These are phyloP conservation scores for Dendropsophus ebraccatus DNA, from an alignment of 2,113 vertebrate genomes.

Conservation along the genomic window DNA sequence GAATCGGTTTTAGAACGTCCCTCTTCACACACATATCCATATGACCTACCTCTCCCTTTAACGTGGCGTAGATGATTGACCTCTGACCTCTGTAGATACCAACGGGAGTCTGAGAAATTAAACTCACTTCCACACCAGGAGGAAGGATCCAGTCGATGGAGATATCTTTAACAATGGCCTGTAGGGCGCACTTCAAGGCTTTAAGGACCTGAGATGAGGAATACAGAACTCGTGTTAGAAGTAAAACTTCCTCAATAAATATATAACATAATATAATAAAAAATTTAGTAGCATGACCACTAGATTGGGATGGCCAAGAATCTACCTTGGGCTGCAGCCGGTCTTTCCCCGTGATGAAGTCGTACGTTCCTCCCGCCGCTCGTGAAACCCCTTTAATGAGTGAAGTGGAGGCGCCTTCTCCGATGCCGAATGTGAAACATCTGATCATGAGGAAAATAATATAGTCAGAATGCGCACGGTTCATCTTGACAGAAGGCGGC, in stretches of 20 bases:
- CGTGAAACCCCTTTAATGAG: constrained; percentile 75
- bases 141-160: constrained; percentile 68
- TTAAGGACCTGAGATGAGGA: constrained; percentile 62
- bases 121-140: constrained; percentile 46
- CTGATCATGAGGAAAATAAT: not conserved
- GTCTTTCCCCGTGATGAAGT: constrained; percentile 81
- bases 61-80: constrained; percentile 66
- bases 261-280: no score
- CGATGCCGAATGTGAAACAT: constrained; percentile 74
- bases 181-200: constrained; percentile 65
- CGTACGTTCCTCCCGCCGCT: constrained; percentile 73
- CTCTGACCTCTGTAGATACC: constrained; percentile 66
- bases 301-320: not conserved
- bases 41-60: constrained; percentile 59
- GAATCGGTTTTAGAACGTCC: no score
- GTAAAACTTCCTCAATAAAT: no score
- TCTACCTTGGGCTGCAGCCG: constrained; percentile 85
- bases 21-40: no score
- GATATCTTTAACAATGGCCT: constrained; percentile 57
- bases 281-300: no score
- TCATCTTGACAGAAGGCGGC: not conserved
- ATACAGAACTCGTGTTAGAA: not conserved
- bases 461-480: no score
- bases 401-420: constrained; percentile 81
- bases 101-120: constrained; percentile 61